phyloP scores from a whole-genome alignment of 2,888 invertebrate genomes.

The Leptopilina drosophilae region DNA sequence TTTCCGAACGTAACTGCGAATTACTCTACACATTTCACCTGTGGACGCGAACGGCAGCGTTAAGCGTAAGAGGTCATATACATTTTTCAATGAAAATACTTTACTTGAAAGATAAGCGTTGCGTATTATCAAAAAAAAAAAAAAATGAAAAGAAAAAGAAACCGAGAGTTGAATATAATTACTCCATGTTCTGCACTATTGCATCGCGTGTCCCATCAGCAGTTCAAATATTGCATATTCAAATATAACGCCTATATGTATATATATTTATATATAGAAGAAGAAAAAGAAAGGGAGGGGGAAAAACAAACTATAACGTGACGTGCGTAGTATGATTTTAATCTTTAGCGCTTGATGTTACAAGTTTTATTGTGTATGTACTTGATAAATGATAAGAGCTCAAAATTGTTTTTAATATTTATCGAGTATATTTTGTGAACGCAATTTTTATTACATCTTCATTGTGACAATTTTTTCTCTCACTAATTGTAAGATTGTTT shows the following conservation, averaged over 20 bases:
- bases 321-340: slow-evolving; percentile 10
- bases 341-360: slow-evolving; percentile 28
- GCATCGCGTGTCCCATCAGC: slow-evolving; percentile 38
- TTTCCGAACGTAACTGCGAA: slow-evolving; percentile 12
- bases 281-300: neutral
- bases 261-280: neutral
- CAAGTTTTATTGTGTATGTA: slow-evolving; percentile 3
- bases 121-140: slow-evolving; percentile 24
- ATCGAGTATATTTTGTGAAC: neutral
- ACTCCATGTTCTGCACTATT: slow-evolving; percentile 28
- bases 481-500: neutral
- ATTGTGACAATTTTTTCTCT: neutral
- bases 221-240: slow-evolving; percentile 38
- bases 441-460: neutral
- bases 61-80: neutral
- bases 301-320: slow-evolving; percentile 19
- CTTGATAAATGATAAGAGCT: slow-evolving; percentile 20
- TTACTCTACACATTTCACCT: slow-evolving; percentile 26
- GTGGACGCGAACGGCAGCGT: neutral
- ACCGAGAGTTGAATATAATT: slow-evolving; percentile 27
- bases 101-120: slow-evolving; percentile 15
- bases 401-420: slow-evolving; percentile 12
- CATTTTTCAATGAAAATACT: slow-evolving; percentile 20
- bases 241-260: slow-evolving; percentile 10
- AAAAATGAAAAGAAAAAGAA: no score